Conservation (phyloP, 2,797 vertebrate species). For the Arremon brunneinucha region DNA sequence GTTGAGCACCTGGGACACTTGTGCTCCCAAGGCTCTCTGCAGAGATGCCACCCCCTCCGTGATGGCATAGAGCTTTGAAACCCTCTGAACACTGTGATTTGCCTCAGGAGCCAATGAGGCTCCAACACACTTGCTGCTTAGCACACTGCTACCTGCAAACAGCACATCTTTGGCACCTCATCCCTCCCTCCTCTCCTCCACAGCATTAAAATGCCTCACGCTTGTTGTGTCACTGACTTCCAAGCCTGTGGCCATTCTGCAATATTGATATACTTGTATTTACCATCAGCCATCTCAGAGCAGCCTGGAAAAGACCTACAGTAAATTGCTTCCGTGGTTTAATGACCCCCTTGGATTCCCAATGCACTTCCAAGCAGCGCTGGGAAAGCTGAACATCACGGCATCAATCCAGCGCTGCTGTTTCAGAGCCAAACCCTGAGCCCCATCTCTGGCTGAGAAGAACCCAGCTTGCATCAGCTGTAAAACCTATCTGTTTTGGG, state of each 20-base stretch:
- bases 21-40: neutral
- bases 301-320: neutral
- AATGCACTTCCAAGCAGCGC: neutral
- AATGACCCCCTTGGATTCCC: neutral
- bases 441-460: neutral
- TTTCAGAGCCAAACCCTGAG: neutral
- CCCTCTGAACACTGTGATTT: neutral
- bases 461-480: accelerated
- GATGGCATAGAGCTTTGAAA: neutral
- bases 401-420: accelerated
- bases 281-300: neutral
- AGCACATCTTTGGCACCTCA: neutral
- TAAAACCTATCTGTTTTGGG: neutral
- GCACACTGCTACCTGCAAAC: neutral
- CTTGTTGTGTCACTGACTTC: neutral
- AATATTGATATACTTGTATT: neutral
- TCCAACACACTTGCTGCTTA: accelerated
- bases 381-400: neutral
- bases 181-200: neutral
- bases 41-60: neutral
- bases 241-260: neutral
- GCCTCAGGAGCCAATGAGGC: neutral
- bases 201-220: neutral
- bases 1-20: neutral
- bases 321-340: neutral